A percentile compares a stretch with the other conserved stretches of the same genome.
These are phyloP conservation scores for Gopherus evgoodei DNA, from an alignment of 2,113 vertebrate genomes.

Conservation along the genomic window DNA sequence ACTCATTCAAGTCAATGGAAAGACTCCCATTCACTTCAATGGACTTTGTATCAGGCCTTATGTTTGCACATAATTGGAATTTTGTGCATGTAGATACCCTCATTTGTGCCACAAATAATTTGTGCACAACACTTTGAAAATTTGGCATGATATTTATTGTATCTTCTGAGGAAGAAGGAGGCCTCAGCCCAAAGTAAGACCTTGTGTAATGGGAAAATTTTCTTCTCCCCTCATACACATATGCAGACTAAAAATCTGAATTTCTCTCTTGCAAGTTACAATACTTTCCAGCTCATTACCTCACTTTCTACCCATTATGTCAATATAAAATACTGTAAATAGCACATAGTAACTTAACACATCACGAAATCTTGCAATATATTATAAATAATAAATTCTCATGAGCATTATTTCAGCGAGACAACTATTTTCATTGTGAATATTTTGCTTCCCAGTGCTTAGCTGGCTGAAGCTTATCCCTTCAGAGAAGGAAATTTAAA, in stretches of 20 bases:
- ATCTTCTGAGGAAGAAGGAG: not conserved
- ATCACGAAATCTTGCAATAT: not conserved
- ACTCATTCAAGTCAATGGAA: not conserved
- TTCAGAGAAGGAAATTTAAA: not conserved
- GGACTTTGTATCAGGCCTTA: not conserved
- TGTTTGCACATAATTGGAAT: not conserved
- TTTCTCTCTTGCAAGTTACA: not conserved
- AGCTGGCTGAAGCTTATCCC: not conserved
- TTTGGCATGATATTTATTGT: not conserved
- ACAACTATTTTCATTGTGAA: not conserved
- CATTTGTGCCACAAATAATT: not conserved
- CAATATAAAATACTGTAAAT: not conserved
- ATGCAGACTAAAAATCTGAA: not conserved
- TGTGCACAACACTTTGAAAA: not conserved
- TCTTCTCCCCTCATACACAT: not conserved
- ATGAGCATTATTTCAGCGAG: not conserved
- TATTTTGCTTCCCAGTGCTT: not conserved
- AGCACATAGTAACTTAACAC: not conserved
- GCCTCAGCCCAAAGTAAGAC: not conserved
- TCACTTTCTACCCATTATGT: not conserved
- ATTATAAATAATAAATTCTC: not conserved
- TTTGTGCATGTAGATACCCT: not conserved
- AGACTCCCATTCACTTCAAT: not conserved
- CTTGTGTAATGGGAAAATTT: accelerated
- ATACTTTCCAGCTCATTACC: not conserved